Evolutionary conservation across 2,888 invertebrate genomes (phyloP).

Genomic region (Rhogogaster chlorosoma): DNA sequence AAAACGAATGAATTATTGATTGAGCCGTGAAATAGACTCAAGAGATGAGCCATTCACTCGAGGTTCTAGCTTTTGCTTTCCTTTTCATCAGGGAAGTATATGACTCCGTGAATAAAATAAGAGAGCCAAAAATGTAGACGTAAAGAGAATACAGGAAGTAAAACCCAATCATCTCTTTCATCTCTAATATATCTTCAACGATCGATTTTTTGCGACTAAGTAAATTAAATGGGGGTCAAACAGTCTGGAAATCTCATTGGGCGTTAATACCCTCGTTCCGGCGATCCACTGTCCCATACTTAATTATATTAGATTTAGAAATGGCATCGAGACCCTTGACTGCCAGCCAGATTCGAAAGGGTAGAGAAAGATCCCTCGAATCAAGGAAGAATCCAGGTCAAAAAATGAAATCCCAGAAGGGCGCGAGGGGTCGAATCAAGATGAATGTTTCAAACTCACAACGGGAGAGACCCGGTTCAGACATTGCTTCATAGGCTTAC

Average conservation of each 20-base stretch:
- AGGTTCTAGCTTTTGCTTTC: not conserved
- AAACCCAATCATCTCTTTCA: not conserved
- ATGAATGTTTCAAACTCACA: conserved; percentile 31
- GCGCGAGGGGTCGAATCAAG: not conserved
- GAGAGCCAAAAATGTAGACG: not conserved
- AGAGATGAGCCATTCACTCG: not conserved
- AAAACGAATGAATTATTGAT: not conserved
- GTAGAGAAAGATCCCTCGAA: not conserved
- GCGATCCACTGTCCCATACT: not conserved
- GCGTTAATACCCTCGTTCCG: not conserved
- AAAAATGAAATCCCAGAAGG: not conserved
- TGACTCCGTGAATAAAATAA: not conserved
- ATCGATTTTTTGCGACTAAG: not conserved
- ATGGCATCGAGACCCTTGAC: not conserved
- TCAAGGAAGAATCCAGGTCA: not conserved
- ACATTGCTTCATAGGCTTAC: conserved; percentile 23
- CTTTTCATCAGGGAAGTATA: not conserved
- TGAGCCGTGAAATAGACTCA: not conserved
- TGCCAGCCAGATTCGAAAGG: not conserved
- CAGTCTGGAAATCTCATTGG: not conserved
- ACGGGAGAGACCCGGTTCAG: not conserved
- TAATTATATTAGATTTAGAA: not conserved
- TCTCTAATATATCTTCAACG: not conserved
- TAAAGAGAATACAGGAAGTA: not conserved
- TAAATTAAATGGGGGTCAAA: not conserved